These are phyloP conservation scores for Datnioides undecimradiatus DNA, from an alignment of 2,113 vertebrate genomes.

Conservation along the genomic window DNA sequence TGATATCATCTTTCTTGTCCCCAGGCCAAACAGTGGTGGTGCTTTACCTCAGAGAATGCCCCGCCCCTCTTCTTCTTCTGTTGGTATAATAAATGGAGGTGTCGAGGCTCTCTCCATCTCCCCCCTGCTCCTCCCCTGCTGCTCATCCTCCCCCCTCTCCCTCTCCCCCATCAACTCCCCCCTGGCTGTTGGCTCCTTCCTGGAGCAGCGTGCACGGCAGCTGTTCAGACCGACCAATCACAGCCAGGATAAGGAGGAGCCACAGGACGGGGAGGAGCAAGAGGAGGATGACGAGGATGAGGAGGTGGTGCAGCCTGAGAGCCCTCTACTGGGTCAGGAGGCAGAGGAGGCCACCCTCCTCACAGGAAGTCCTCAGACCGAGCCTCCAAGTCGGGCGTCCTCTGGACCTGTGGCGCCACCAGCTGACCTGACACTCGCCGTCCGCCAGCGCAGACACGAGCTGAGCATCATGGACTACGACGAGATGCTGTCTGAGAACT, in stretches of 20 bases:
- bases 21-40: conserved; percentile 50
- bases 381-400: conserved; percentile 5
- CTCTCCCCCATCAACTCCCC: conserved; percentile 83
- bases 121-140: conserved; percentile 66
- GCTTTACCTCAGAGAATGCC: conserved; percentile 37
- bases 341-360: conserved; percentile 56
- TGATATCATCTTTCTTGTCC: conserved; percentile 13
- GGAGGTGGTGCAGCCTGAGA: conserved; percentile 27
- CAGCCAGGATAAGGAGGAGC: conserved; percentile 83
- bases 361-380: conserved; percentile 43
- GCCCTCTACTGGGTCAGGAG: conserved; percentile 56
- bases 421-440: conserved; percentile 47
- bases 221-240: conserved; percentile 86
- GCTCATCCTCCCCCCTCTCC: conserved; percentile 83
- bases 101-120: conserved; percentile 85
- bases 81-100: conserved; percentile 77
- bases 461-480: conserved; percentile 98
- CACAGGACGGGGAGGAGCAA: neutral
- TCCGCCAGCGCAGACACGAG: conserved; percentile 78
- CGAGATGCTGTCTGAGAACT: conserved; percentile 88
- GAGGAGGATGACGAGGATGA: conserved; percentile 13
- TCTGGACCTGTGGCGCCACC: conserved; percentile 22
- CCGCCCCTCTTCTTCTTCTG: conserved; percentile 50
- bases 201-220: conserved; percentile 91
- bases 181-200: conserved; percentile 90